Percentiles rank a stretch among this genome's conserved stretches.
These are phyloP conservation scores for Eclectus roratus DNA, from an alignment of 2,113 vertebrate genomes.

Conservation along the genomic window DNA sequence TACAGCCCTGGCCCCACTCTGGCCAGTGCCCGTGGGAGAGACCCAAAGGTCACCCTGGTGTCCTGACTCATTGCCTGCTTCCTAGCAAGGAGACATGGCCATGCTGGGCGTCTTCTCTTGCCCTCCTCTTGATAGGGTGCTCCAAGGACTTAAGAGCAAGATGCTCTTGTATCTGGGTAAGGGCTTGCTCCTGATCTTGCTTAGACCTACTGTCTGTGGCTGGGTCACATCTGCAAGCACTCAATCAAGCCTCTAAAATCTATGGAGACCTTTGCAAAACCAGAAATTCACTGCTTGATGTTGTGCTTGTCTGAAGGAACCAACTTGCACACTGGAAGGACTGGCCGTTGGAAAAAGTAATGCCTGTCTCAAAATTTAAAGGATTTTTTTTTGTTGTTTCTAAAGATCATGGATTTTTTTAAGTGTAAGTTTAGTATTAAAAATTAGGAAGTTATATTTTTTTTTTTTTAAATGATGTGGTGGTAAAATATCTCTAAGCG, in stretches of 20 bases:
- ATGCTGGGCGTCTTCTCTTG: neutral
- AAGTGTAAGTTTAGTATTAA: neutral
- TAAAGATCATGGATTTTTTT: neutral
- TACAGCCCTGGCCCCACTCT: neutral
- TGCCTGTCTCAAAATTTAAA: neutral
- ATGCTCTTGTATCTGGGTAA: fast-evolving
- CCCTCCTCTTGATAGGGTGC: neutral
- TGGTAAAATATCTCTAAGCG: neutral
- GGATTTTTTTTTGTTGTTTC: neutral
- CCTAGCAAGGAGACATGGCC: neutral
- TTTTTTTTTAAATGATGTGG: neutral
- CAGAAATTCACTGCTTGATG: neutral
- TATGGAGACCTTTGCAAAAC: neutral
- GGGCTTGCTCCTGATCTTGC: neutral
- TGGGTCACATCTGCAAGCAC: neutral
- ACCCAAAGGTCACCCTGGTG: fast-evolving
- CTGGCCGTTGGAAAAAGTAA: neutral
- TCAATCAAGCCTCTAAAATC: neutral
- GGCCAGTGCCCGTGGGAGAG: neutral
- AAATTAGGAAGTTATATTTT: neutral
- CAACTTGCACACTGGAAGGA: neutral
- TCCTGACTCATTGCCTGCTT: neutral
- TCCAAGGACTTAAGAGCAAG: neutral
- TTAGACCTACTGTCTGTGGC: neutral
- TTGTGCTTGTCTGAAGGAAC: neutral